phyloP scores from a whole-genome alignment of 2,888 invertebrate genomes.

The Patella ulyssiponensis region DNA sequence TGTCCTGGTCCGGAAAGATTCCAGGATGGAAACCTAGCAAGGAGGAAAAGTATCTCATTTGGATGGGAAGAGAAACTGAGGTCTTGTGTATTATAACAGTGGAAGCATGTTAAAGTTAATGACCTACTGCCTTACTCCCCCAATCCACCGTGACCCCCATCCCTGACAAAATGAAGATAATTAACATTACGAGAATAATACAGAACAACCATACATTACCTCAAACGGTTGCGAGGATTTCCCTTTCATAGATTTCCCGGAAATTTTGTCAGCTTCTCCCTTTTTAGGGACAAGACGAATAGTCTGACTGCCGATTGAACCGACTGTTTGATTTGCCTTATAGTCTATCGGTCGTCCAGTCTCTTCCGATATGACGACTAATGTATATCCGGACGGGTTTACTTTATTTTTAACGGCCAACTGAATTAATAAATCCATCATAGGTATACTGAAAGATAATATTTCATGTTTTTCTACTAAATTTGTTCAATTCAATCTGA shows the following conservation, averaged over 20 bases:
- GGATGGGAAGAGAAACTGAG: too few relatives aligned
- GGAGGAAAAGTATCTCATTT: too few relatives aligned
- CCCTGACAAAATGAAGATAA: background rate
- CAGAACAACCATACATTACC: conserved; percentile 56
- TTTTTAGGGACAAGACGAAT: conserved; percentile 75
- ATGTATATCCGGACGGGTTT: conserved; percentile 79
- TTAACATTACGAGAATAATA: background rate
- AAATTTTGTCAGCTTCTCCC: conserved; percentile 51
- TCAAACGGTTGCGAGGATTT: conserved; percentile 77
- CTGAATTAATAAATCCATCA: conserved; percentile 84
- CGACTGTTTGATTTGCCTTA: conserved; percentile 83
- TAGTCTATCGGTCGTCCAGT: conserved; percentile 76
- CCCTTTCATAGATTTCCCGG: conserved; percentile 62
- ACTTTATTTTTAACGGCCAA: conserved; percentile 80
- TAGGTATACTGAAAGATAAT: conserved; percentile 78
- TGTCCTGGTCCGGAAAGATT: too few relatives aligned
- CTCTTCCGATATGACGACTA: conserved; percentile 78
- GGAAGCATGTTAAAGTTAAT: too few relatives aligned
- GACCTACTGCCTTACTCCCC: too few relatives aligned
- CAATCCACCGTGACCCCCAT: too few relatives aligned
- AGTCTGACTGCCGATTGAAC: conserved; percentile 73
- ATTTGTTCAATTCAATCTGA: too few relatives aligned
- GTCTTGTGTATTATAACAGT: too few relatives aligned
- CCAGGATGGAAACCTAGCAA: too few relatives aligned
- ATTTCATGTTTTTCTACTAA: too few relatives aligned